Base-by-base conservation (phyloP, 2,113 vertebrate species). In the Semnopithecus entellus region DNA sequence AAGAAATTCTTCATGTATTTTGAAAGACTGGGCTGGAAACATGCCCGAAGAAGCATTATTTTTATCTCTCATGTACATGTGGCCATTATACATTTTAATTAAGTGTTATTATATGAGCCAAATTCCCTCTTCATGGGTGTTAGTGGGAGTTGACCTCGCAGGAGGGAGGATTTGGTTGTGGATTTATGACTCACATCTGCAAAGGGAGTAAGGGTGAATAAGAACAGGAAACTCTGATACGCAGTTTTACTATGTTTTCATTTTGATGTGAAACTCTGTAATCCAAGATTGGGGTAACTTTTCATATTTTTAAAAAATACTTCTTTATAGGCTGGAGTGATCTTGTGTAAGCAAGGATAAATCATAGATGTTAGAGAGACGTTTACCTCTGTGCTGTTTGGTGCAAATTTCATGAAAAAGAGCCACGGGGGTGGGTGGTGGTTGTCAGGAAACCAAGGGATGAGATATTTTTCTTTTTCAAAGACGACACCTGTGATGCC, bases 111-210 rank as follows among this genome's bases (percentile, higher is more conserved):
- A n/a, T 48, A 22, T n/a, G 48, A 94, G 93, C 93, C 93, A 90
- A 80, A 40, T 78, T 88, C n/a, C 79, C 48, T 73, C 40, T 50
- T 96, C n/a, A 23, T 48, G 59, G 82, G 16, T 32, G 27, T 89
- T 78, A 59, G 84, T 78, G 59, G 92, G 85, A 96, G 75, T 94
- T 94, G 22, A 80, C 32, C 25, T 68, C 45, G 57, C 0, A 5
- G 73, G 80, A 92, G 79, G 68, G 84, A 95, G n/a, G 85, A 86
- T 94, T 85, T 83, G 73, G 88, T 88, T 96, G 80, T 68, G 91
- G 35, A 96, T 97, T 97, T 97, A 98, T 88, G 88, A 75, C 43
- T 92, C 87, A 95, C 55, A 95, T 96, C 85, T 97, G 96, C 57
- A 76, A 83, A 91, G 86, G 66, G 79, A 95, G 68, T 48, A 35